Conservation (phyloP, 2,113 vertebrate species). For the Thymallus thymallus region DNA sequence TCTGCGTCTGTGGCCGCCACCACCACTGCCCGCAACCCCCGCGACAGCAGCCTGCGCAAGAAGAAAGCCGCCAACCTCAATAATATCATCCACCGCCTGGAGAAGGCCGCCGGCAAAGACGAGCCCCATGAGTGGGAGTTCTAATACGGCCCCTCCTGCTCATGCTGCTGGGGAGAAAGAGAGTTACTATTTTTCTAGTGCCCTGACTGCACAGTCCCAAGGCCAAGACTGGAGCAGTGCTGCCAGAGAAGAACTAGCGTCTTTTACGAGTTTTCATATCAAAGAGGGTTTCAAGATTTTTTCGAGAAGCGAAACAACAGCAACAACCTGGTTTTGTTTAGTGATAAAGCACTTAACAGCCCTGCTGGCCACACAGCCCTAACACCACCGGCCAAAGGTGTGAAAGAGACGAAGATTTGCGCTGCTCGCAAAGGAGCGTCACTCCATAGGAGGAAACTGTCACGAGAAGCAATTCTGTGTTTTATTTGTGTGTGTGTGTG, state of each 20-base stretch:
- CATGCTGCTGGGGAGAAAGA: not conserved
- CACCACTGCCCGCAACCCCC: slow-evolving; percentile 73
- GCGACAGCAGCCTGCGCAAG: slow-evolving; percentile 85
- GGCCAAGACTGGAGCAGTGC: slow-evolving; percentile 34
- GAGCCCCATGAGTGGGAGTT: slow-evolving; percentile 91
- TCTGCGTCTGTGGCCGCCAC: slow-evolving; percentile 39
- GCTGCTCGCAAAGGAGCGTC: slow-evolving; percentile 72
- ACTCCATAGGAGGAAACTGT: slow-evolving; percentile 61
- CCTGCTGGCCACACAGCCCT: slow-evolving; percentile 89
- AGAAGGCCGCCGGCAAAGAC: slow-evolving; percentile 87
- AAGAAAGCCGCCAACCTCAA: slow-evolving; percentile 93
- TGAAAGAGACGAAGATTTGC: slow-evolving; percentile 52
- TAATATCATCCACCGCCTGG: slow-evolving; percentile 91
- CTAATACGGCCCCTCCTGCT: slow-evolving; percentile 60
- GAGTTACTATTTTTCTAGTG: slow-evolving; percentile 14
- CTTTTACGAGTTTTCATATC: slow-evolving; percentile 65
- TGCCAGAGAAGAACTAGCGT: slow-evolving; percentile 1
- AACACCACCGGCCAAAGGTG: slow-evolving; percentile 87
- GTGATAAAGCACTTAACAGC: slow-evolving; percentile 81
- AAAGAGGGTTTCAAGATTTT: slow-evolving; percentile 59
- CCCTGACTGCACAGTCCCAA: slow-evolving; percentile 14
- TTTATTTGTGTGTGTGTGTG: slow-evolving; percentile 52
- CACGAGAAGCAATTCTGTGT: slow-evolving; percentile 14
- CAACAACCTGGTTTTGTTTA: slow-evolving; percentile 69
- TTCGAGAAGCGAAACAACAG: slow-evolving; percentile 24